phyloP scores from a whole-genome alignment of 2,888 invertebrate species.

The Acheta domesticus region DNA sequence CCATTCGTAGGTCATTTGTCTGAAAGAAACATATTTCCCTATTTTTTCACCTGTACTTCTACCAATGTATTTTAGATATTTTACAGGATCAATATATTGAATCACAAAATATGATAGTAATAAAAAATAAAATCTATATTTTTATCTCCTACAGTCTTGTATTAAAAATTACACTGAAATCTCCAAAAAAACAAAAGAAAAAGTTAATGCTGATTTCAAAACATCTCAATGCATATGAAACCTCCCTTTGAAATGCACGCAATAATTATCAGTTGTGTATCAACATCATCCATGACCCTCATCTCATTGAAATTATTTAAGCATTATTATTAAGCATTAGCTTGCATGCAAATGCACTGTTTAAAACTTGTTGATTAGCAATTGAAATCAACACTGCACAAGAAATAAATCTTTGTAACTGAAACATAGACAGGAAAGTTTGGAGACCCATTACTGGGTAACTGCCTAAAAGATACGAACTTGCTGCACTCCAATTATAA shows the following conservation, averaged over 20 bases:
- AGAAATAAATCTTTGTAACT: too few species aligned
- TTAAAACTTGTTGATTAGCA: too few species aligned
- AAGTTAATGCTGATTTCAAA: background rate
- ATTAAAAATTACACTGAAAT: background rate
- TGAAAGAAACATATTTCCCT: constrained; percentile 43
- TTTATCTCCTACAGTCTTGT: background rate
- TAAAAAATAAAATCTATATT: constrained; percentile 21
- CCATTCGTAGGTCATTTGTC: constrained; percentile 58
- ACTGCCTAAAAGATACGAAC: constrained; percentile 45
- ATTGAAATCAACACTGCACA: too few species aligned
- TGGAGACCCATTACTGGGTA: too few species aligned
- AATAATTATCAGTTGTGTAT: too few species aligned
- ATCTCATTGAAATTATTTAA: too few species aligned
- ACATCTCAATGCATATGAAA: background rate
- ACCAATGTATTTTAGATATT: constrained; percentile 30
- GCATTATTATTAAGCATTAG: too few species aligned
- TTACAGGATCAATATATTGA: too few species aligned
- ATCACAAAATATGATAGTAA: background rate
- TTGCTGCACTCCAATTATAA: constrained; percentile 91
- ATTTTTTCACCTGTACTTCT: constrained; percentile 43
- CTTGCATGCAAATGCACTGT: too few species aligned
- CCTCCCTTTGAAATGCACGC: too few species aligned
- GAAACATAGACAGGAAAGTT: too few species aligned
- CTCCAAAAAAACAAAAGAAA: background rate
- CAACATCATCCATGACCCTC: too few species aligned